phyloP scores from a whole-genome alignment of 1,140 invertebrate species.

The Pachypsylla venusta region DNA sequence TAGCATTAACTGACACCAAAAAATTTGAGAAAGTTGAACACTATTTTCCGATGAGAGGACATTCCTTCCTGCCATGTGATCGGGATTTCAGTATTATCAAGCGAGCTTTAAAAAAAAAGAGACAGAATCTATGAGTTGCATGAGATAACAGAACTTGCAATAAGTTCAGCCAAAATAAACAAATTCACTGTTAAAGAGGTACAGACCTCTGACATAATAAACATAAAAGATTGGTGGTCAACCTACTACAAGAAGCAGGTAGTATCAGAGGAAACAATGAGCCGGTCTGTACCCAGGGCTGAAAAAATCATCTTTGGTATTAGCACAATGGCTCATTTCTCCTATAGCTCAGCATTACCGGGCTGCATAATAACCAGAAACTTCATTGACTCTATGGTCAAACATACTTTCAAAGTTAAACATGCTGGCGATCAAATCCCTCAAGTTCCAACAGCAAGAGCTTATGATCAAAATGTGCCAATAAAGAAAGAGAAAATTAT shows the following conservation, averaged over 20 bases:
- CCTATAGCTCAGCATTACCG: conserved; percentile 4
- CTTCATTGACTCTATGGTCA: neutral
- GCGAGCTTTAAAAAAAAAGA: conserved; percentile 9
- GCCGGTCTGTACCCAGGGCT: conserved; percentile 7
- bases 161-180: neutral
- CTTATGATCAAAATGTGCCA: neutral
- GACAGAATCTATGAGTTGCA: conserved; percentile 10
- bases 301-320: conserved; percentile 16
- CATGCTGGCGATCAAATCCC: neutral
- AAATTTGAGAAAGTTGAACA: conserved; percentile 21
- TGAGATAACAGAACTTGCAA: conserved; percentile 6
- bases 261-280: conserved; percentile 14
- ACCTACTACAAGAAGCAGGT: conserved; percentile 18
- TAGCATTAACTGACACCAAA: conserved; percentile 9
- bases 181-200: conserved; percentile 12
- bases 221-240: conserved; percentile 20
- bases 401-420: neutral
- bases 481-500: neutral
- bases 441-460: neutral
- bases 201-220: conserved; percentile 12
- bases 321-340: conserved; percentile 14
- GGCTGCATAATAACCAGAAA: neutral
- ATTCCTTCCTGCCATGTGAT: conserved; percentile 25
- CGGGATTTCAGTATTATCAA: conserved; percentile 24
- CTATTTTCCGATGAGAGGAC: conserved; percentile 23